These are phyloP conservation scores for Lycodopsis pacificus DNA, from an alignment of 2,797 vertebrate genomes.

Conservation along the genomic window DNA sequence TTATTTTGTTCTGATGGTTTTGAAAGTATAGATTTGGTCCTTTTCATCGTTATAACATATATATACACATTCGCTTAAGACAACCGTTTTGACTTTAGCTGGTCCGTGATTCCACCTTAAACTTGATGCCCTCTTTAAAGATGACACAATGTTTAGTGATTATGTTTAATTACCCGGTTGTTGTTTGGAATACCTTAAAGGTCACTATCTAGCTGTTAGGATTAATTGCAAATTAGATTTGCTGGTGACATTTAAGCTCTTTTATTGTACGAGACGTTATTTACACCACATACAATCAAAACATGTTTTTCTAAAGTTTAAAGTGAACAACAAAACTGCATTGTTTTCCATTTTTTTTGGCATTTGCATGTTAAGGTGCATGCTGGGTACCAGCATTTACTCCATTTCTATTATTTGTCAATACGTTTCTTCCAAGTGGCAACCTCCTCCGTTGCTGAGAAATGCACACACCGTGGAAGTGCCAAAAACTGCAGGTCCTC, in stretches of 20 bases:
- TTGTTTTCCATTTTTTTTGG: not conserved
- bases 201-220: constrained; percentile 83
- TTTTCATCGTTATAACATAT: constrained; percentile 11
- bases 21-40: constrained; percentile 1
- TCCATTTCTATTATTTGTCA: not conserved
- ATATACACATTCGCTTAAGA: constrained; percentile 28
- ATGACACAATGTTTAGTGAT: constrained; percentile 71
- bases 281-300: constrained; percentile 2
- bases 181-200: constrained; percentile 90
- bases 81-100: constrained; percentile 31
- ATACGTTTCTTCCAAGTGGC: not conserved
- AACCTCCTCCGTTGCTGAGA: too few species aligned
- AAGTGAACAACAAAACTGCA: constrained; percentile 3
- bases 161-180: constrained; percentile 91
- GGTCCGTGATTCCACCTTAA: constrained; percentile 46
- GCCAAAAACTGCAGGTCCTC: too few species aligned
- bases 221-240: constrained; percentile 88
- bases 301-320: constrained; percentile 24
- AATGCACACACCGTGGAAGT: too few species aligned
- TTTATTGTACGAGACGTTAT: constrained; percentile 36
- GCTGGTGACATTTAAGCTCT: constrained; percentile 62
- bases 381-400: not conserved
- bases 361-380: constrained; percentile 1
- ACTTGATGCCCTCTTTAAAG: constrained; percentile 22
- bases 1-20: constrained; percentile 23